Conservation (phyloP, 1,140 invertebrate genomes). For the Brachystomella parvula region DNA sequence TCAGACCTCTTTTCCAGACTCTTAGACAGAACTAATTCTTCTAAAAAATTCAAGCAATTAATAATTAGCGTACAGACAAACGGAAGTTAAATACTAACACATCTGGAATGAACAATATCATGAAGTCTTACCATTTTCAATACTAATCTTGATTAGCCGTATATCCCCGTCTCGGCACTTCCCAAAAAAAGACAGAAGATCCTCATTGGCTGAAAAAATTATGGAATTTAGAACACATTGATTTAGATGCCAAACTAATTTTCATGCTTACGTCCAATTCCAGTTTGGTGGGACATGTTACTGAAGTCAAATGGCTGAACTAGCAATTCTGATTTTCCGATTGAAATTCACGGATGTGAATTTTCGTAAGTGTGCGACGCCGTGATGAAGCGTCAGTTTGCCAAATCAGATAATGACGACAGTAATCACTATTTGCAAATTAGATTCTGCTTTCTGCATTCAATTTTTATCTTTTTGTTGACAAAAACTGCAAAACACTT, state of each 20-base stretch:
- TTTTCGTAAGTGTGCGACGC: background rate
- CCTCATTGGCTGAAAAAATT: slow-evolving; percentile 65
- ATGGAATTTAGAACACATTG: slow-evolving; percentile 22
- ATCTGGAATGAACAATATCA: slow-evolving; percentile 4
- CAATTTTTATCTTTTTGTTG: too few species aligned
- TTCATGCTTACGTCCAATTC: slow-evolving; percentile 55
- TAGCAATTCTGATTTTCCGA: background rate
- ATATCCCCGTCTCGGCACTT: slow-evolving; percentile 73
- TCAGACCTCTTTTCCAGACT: slow-evolving; percentile 55
- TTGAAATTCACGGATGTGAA: background rate
- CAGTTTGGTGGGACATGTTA: slow-evolving; percentile 68
- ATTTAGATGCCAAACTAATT: slow-evolving; percentile 3
- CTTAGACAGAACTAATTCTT: slow-evolving; percentile 63
- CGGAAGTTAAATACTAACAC: slow-evolving; percentile 9
- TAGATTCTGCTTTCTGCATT: too few species aligned
- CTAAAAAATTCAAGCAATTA: slow-evolving; percentile 47
- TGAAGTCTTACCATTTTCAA: slow-evolving; percentile 67
- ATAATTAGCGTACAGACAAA: slow-evolving; percentile 12
- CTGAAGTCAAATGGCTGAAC: background rate
- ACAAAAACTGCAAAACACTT: background rate
- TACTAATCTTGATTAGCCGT: slow-evolving; percentile 70
- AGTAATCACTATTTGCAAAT: background rate
- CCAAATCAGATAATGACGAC: background rate
- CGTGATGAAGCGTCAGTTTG: background rate
- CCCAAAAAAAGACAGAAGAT: slow-evolving; percentile 68